Evolutionary conservation across 2,888 invertebrate species (phyloP).

Genomic region (Coecobrya sp.): DNA sequence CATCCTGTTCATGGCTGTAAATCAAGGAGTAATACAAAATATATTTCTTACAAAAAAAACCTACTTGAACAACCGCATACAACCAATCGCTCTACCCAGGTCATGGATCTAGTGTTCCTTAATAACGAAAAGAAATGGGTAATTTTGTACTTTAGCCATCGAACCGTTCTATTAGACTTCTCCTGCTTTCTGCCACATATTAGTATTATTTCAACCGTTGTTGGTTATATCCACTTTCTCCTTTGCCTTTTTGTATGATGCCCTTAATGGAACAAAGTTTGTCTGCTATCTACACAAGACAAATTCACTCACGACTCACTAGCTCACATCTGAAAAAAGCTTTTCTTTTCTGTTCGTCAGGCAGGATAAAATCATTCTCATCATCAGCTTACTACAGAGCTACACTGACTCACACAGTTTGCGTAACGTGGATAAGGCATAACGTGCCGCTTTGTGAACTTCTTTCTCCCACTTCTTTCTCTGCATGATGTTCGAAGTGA

Average conservation of each 20-base stretch:
- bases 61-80: background rate
- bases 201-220: background rate
- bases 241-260: background rate
- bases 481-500: slow-evolving; percentile 12
- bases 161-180: background rate
- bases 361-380: slow-evolving; percentile 29
- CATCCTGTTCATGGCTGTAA: slow-evolving; percentile 28
- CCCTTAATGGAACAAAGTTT: background rate
- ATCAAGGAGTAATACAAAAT: slow-evolving; percentile 31
- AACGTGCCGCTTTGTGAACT: background rate
- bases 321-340: slow-evolving; percentile 13
- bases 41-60: background rate
- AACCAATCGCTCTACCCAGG: background rate
- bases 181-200: background rate
- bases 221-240: background rate
- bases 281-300: background rate
- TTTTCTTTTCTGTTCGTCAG: slow-evolving; percentile 22
- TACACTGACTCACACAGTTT: background rate
- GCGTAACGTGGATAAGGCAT: background rate
- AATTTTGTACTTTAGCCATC: background rate
- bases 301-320: slow-evolving; percentile 6
- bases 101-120: background rate
- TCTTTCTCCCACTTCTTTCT: background rate
- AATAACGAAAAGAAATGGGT: background rate
- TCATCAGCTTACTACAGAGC: slow-evolving; percentile 20